Conservation (phyloP, 2,888 invertebrate species). For the Cylindroiulus punctatus region DNA sequence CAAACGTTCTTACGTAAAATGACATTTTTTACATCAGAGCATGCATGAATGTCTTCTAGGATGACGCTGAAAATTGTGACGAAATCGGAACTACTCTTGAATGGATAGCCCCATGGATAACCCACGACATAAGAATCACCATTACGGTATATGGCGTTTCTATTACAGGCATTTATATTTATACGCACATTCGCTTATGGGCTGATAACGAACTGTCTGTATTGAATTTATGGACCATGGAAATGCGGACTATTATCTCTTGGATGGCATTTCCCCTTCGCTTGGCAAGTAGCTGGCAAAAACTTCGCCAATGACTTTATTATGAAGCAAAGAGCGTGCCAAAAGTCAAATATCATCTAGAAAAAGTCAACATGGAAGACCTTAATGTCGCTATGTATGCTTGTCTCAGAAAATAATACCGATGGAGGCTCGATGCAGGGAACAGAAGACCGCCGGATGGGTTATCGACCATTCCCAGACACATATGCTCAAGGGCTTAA, state of each 20-base stretch:
- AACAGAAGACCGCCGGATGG: conserved; percentile 42
- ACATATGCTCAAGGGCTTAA: conserved; percentile 45
- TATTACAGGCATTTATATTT: conserved; percentile 43
- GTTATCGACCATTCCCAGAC: conserved; percentile 41
- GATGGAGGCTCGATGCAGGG: conserved; percentile 3
- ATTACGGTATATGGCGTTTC: conserved; percentile 33
- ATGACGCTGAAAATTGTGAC: not conserved
- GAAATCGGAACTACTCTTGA: not conserved
- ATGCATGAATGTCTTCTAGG: not conserved
- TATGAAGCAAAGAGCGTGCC: conserved; percentile 47
- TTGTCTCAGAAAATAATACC: conserved; percentile 39
- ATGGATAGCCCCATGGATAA: not conserved
- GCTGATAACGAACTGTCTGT: conserved; percentile 47
- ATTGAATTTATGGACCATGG: conserved; percentile 43
- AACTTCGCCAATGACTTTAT: conserved; percentile 47
- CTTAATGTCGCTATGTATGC: conserved; percentile 45
- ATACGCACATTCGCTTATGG: conserved; percentile 47
- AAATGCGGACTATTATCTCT: conserved; percentile 45
- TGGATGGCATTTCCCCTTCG: conserved; percentile 24
- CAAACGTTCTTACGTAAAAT: no score
- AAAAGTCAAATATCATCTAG: conserved; percentile 43
- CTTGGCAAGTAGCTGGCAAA: conserved; percentile 33
- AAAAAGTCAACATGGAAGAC: conserved; percentile 47
- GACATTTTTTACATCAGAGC: no score
- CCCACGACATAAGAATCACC: not conserved